These are phyloP conservation scores for Borostomias antarcticus DNA, from an alignment of 2,797 vertebrate species.

Conservation along the genomic window DNA sequence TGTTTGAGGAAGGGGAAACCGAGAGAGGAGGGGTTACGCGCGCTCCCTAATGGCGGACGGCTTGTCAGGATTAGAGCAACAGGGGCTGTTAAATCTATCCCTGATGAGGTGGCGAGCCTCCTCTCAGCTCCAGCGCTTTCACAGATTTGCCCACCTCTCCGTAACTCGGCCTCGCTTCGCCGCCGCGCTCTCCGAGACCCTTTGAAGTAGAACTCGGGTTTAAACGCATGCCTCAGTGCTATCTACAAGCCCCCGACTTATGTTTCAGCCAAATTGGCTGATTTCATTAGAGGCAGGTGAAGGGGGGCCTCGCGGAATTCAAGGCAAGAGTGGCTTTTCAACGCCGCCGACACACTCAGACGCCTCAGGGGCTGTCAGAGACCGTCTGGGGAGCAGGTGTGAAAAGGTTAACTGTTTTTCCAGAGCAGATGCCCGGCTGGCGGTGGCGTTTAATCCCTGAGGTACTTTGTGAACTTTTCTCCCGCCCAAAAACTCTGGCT, in stretches of 20 bases:
- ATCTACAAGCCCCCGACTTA: constrained; percentile 48
- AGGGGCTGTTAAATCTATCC: constrained; percentile 68
- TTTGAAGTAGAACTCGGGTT: constrained; percentile 70
- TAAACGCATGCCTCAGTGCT: constrained; percentile 59
- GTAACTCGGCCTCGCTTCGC: constrained; percentile 56
- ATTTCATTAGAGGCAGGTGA: constrained; percentile 82
- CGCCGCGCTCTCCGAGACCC: constrained; percentile 51
- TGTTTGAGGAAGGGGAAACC: constrained; percentile 11
- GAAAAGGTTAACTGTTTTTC: constrained; percentile 70
- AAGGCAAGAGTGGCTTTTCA: constrained; percentile 34
- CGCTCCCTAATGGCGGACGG: constrained; percentile 63
- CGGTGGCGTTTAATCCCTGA: constrained; percentile 69
- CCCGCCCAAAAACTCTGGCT: constrained; percentile 57
- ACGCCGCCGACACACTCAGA: constrained; percentile 14
- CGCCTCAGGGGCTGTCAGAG: constrained; percentile 38
- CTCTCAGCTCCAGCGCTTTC: constrained; percentile 59
- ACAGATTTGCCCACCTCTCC: constrained; percentile 66
- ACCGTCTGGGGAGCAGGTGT: constrained; percentile 71
- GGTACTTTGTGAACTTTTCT: constrained; percentile 77
- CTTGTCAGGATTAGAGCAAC: constrained; percentile 80
- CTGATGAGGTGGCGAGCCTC: constrained; percentile 69
- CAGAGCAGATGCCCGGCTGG: constrained; percentile 54
- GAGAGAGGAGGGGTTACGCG: constrained; percentile 24
- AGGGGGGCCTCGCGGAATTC: constrained; percentile 52
- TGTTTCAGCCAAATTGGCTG: constrained; percentile 76